Conservation (phyloP, 2,113 vertebrate species). For the Cepphus grylle region DNA sequence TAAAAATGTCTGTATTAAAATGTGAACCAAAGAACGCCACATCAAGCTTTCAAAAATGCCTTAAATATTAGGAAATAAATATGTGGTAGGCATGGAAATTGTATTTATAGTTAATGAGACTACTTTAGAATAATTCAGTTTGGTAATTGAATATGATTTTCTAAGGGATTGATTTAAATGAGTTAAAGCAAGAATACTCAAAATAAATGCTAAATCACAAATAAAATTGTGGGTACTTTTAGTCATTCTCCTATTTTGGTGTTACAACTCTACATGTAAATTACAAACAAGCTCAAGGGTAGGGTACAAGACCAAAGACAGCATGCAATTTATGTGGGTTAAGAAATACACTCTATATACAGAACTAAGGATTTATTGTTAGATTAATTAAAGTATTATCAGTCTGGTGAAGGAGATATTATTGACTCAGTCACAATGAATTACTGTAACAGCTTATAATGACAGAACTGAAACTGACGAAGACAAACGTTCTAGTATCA, state of each 20-base stretch:
- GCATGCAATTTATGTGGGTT: neutral
- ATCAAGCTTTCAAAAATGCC: neutral
- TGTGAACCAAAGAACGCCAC: neutral
- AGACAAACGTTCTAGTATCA: neutral
- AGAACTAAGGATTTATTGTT: neutral
- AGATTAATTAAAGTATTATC: neutral
- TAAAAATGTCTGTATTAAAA: conserved; percentile 19
- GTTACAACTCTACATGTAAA: neutral
- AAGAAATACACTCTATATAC: neutral
- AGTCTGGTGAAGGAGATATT: neutral
- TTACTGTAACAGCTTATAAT: neutral
- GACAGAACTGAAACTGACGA: neutral
- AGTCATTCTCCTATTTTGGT: neutral
- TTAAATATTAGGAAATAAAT: neutral
- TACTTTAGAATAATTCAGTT: neutral
- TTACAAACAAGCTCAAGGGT: neutral
- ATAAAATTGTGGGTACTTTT: neutral
- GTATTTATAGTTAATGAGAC: neutral
- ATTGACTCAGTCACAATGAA: neutral
- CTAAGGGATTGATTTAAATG: neutral
- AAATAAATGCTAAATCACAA: neutral
- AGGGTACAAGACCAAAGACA: neutral
- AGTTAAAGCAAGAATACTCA: neutral
- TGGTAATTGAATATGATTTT: neutral
- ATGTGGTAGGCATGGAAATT: neutral